Evolutionary conservation across 2,113 vertebrate genomes (phyloP).

Genomic region (Peromyscus californicus): DNA sequence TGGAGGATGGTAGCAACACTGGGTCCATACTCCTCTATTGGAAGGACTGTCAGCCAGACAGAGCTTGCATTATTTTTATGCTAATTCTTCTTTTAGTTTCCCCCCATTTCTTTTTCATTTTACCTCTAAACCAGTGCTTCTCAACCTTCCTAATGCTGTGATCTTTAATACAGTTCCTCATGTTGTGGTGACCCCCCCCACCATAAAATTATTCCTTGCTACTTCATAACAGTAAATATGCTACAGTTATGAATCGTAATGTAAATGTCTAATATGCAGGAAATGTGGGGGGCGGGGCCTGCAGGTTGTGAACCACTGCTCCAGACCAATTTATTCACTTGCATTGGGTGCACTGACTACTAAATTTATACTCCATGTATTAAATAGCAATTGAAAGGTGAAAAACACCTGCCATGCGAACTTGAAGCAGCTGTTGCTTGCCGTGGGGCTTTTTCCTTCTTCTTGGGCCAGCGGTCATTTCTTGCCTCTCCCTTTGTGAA

Average conservation of each 20-base stretch:
- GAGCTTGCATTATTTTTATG: neutral
- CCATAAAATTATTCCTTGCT: neutral
- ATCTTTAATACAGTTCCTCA: neutral
- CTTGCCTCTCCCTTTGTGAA: neutral
- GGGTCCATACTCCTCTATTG: neutral
- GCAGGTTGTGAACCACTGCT: neutral
- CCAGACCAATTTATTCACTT: neutral
- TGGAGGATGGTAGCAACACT: neutral
- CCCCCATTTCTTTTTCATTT: neutral
- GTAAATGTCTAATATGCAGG: too few species aligned
- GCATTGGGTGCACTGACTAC: neutral
- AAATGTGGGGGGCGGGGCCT: too few species aligned
- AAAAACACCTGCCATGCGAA: neutral
- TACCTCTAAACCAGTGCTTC: neutral
- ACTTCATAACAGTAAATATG: neutral
- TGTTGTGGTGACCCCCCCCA: neutral
- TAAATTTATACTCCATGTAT: neutral
- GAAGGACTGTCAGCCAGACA: neutral
- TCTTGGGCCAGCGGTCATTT: neutral
- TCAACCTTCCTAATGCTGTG: neutral
- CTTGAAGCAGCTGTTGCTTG: neutral
- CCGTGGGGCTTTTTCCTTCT: neutral
- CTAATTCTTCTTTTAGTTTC: neutral
- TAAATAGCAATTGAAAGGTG: neutral
- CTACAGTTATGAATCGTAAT: too few species aligned